phyloP scores from a whole-genome alignment of 1,140 invertebrate genomes.

The Caenorhabditis inopinata region DNA sequence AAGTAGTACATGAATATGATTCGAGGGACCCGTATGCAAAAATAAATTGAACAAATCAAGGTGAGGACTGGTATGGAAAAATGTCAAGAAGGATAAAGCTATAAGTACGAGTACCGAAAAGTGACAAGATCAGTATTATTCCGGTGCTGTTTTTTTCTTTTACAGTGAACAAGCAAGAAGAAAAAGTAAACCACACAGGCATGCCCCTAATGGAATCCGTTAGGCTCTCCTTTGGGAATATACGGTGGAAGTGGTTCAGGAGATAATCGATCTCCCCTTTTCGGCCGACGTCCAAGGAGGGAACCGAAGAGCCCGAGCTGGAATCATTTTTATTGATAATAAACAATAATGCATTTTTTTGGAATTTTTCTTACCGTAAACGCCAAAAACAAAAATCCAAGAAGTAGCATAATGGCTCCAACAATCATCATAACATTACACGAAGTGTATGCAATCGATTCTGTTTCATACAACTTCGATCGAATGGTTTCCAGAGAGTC shows the following conservation, averaged over 20 bases:
- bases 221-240: constrained; percentile 16
- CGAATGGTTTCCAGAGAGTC: not conserved
- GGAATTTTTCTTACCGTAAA: not conserved
- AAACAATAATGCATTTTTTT: no score
- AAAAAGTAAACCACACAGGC: no score
- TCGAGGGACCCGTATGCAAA: not conserved
- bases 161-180: no score
- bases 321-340: no score
- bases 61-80: constrained; percentile 1
- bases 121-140: no score
- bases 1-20: not conserved
- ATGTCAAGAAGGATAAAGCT: not conserved
- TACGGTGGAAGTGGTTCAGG: constrained; percentile 5
- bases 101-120: no score
- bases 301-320: not conserved
- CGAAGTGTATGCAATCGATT: not conserved
- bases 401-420: not conserved
- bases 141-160: no score
- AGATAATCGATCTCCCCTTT: not conserved
- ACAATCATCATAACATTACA: constrained; percentile 26
- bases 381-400: not conserved
- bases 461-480: not conserved
- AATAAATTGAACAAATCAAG: constrained; percentile 3
- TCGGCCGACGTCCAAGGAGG: not conserved
- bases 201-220: not conserved